Base-by-base conservation (phyloP, 2,888 invertebrate genomes). In the Ecliptopera silaceata region DNA sequence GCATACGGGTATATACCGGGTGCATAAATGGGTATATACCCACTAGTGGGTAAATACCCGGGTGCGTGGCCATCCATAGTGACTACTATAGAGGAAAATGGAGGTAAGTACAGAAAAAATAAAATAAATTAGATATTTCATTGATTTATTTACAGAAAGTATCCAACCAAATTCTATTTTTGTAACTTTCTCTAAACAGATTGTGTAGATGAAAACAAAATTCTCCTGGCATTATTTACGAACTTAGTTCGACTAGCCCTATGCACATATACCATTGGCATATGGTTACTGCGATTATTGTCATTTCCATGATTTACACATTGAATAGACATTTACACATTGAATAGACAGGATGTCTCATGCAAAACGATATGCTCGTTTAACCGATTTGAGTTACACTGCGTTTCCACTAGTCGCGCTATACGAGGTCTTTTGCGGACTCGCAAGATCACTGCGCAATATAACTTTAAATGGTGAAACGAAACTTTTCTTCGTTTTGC, bases 71-170 rank as follows among this genome's bases (percentile, higher is more conserved):
- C 22, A 22, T 22, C 4, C 2, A 22, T 22, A 31, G 13, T 38
- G 38, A 17, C 26, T 26, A 8, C 26, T 26, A 26, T 36, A 8
- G 3, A 38, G 15, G 17, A 13, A 32, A 12, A 8, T 39, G 13
- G 26, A 47, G 18, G 22, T 8, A 45, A 38, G 44, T 20, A 69
- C 74, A 69, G 63, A 76, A 75, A 77, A 70, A 72, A 67, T 71
- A 73, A 77, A 78, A 80, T 87, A 84, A 86, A 86, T 87, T 84
- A 86, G 80, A 85, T 88, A 86, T 87, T 87, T 82, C 79, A 79
- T 80, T 77, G 79, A 82, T 91, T 91, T 92, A 92, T 92, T 91
- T 92, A 92, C 92, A 92, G 89, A 88, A 88, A 89, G 88, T 87
- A 84, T 82, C 85, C 80, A 88, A 88, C 86, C 88, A 86, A 88